phyloP scores from a whole-genome alignment of 2,113 vertebrate species.

The Ammodytes dubius region DNA sequence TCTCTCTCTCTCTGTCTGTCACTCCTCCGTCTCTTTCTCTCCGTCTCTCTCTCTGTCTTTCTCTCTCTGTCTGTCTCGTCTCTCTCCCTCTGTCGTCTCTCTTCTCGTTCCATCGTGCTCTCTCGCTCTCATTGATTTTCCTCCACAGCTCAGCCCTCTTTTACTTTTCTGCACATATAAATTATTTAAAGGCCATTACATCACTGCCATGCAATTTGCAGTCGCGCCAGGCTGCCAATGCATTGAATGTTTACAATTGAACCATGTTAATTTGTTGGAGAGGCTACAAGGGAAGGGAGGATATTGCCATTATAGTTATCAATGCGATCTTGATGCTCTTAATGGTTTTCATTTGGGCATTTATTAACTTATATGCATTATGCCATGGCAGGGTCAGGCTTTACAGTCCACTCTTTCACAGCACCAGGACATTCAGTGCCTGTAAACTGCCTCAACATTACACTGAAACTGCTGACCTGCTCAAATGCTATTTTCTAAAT shows the following conservation, averaged over 20 bases:
- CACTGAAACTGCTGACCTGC: neutral
- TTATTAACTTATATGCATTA: conserved; percentile 2
- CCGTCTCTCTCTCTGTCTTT: neutral
- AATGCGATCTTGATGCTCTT: neutral
- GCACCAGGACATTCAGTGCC: neutral
- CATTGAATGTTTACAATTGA: neutral
- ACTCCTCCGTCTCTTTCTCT: neutral
- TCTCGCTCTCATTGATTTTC: conserved; percentile 69
- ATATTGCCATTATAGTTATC: neutral
- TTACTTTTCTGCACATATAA: conserved; percentile 77
- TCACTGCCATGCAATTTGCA: conserved; percentile 68
- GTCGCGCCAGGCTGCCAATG: neutral
- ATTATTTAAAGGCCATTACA: conserved; percentile 84
- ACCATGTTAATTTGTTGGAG: conserved; percentile 9
- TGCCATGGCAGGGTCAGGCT: neutral
- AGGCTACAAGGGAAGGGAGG: neutral
- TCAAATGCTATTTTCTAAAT: neutral
- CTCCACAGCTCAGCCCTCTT: conserved; percentile 64
- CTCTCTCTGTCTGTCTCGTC: neutral
- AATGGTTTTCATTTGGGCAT: neutral
- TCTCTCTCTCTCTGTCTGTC: conserved; percentile 12
- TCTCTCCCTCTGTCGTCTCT: too few relatives aligned
- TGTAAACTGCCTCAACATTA: neutral
- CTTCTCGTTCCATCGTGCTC: conserved; percentile 38
- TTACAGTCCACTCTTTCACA: neutral